phyloP scores from a whole-genome alignment of 2,113 vertebrate species.

The Zeus faber region DNA sequence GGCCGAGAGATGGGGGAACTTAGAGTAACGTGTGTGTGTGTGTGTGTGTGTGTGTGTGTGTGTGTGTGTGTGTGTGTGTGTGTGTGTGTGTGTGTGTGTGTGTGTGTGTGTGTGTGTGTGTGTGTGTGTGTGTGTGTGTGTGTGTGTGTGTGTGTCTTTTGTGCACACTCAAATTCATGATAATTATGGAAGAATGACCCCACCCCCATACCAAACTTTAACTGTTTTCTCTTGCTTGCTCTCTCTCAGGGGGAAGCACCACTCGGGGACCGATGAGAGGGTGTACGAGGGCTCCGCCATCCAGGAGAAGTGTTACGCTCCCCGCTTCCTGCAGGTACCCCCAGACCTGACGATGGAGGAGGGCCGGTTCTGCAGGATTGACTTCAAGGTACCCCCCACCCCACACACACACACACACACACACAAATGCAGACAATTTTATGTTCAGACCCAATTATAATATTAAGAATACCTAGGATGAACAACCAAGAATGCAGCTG shows the following conservation, averaged over 20 bases:
- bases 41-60: neutral
- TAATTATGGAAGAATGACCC: conserved; percentile 13
- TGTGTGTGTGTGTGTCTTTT: neutral
- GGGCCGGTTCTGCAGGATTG: conserved; percentile 91
- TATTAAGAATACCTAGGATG: too few relatives aligned
- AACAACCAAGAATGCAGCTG: too few relatives aligned
- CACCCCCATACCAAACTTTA: neutral
- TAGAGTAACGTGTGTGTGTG: neutral
- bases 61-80: neutral
- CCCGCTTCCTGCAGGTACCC: conserved; percentile 91
- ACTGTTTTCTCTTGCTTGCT: neutral
- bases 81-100: neutral
- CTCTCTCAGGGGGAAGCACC: conserved; percentile 78
- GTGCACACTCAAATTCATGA: neutral
- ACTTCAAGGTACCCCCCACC: conserved; percentile 83
- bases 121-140: neutral
- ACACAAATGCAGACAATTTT: neutral
- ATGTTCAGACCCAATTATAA: too few relatives aligned
- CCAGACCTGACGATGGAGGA: conserved; percentile 86
- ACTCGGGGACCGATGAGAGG: conserved; percentile 75
- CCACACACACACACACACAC: neutral
- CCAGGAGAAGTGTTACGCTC: conserved; percentile 93
- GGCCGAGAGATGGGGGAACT: too few relatives aligned
- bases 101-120: neutral
- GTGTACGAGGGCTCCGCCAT: conserved; percentile 81